These are phyloP conservation scores for Montipora capricornis DNA, from an alignment of 64 coral and sea anemone genomes.

Conservation along the genomic window DNA sequence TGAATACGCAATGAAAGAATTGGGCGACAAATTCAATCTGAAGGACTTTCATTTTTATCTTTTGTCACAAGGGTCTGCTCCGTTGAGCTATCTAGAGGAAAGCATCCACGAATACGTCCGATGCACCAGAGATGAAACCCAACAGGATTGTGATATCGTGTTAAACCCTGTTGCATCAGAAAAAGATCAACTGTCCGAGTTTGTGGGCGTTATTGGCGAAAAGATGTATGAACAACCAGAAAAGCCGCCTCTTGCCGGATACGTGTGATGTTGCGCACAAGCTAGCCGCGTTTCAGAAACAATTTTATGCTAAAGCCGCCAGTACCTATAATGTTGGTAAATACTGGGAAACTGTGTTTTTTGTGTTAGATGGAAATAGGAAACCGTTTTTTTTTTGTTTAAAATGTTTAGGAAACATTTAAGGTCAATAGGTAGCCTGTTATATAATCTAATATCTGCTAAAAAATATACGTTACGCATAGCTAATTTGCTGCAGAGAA, in stretches of 20 bases:
- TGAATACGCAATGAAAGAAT: slow-evolving; percentile 53
- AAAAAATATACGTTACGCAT: too few species aligned
- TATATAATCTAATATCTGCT: too few species aligned
- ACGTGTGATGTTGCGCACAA: slow-evolving; percentile 7
- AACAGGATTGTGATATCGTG: slow-evolving; percentile 56
- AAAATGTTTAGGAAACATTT: too few species aligned
- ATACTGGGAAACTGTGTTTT: too few species aligned
- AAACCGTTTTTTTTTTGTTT: too few species aligned
- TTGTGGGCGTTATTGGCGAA: slow-evolving; percentile 33
- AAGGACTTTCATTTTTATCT: slow-evolving; percentile 74
- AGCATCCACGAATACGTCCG: slow-evolving; percentile 59
- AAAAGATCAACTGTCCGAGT: background rate
- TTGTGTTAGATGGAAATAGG: too few species aligned
- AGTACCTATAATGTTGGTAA: too few species aligned
- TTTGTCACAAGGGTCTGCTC: slow-evolving; percentile 68
- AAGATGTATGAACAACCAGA: slow-evolving; percentile 19
- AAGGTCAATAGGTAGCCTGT: too few species aligned
- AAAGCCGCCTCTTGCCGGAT: background rate
- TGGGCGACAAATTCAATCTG: slow-evolving; percentile 42
- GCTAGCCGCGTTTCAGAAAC: too few species aligned
- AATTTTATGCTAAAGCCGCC: too few species aligned
- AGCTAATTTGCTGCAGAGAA: too few species aligned
- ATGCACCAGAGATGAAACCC: slow-evolving; percentile 24
- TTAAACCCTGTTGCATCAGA: slow-evolving; percentile 37
- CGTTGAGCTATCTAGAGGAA: slow-evolving; percentile 62